phyloP scores from a whole-genome alignment of 2,888 invertebrate genomes.

The Cephus rjabovi region DNA sequence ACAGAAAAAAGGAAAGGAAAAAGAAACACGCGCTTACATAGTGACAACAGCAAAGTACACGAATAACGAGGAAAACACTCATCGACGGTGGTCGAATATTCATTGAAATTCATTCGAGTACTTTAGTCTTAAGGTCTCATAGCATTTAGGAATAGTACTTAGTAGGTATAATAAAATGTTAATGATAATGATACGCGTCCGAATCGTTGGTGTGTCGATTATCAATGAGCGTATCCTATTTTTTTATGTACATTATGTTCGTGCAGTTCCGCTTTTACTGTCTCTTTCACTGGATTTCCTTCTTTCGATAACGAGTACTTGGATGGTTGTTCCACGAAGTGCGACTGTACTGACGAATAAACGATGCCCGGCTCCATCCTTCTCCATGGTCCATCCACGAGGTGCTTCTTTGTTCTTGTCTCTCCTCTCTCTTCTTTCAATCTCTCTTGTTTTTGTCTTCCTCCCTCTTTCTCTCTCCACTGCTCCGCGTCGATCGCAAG shows the following conservation, averaged over 20 bases:
- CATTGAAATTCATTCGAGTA: background rate
- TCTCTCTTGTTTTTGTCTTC: background rate
- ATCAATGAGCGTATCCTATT: background rate
- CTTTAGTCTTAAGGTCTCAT: background rate
- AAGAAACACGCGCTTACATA: background rate
- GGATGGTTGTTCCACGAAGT: background rate
- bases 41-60: background rate
- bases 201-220: background rate
- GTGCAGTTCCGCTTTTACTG: background rate
- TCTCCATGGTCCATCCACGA: background rate
- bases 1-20: conserved; percentile 29
- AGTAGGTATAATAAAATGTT: background rate
- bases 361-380: background rate
- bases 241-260: background rate
- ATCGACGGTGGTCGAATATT: background rate
- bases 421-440: background rate
- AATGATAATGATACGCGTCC: background rate
- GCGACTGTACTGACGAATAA: background rate
- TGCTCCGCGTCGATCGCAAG: background rate
- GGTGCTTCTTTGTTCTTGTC: background rate
- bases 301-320: background rate
- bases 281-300: background rate
- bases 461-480: background rate
- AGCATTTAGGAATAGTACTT: background rate
- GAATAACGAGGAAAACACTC: background rate